Evolutionary conservation across 2,113 vertebrate genomes (phyloP).

Genomic region (Pseudopipra pipra): DNA sequence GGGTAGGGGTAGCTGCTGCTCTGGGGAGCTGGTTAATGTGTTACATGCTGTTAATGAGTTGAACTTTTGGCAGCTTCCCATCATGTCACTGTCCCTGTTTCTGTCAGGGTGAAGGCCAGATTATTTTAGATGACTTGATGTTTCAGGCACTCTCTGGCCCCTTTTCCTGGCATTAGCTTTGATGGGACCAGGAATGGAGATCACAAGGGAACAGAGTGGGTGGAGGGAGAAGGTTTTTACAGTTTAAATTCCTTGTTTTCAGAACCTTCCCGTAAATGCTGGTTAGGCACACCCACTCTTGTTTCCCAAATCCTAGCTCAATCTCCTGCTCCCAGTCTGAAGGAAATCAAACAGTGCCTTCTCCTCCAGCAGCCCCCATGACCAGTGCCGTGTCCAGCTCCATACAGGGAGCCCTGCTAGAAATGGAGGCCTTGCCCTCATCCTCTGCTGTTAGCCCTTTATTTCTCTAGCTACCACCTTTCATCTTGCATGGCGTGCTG

Average conservation of each 20-base stretch:
- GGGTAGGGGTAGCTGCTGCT: not conserved
- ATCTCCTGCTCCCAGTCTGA: not conserved
- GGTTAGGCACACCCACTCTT: not conserved
- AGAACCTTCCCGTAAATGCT: not conserved
- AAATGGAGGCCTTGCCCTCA: not conserved
- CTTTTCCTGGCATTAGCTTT: not conserved
- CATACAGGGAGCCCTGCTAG: not conserved
- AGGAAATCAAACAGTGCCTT: not conserved
- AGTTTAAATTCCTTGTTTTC: not conserved
- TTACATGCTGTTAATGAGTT: conserved; percentile 32
- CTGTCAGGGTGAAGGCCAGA: conserved; percentile 33
- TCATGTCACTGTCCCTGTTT: conserved; percentile 43
- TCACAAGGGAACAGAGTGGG: not conserved
- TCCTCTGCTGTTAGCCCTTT: not conserved
- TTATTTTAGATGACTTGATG: not conserved
- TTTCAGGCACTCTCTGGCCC: not conserved
- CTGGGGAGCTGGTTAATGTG: conserved; percentile 39
- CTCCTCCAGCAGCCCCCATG: not conserved
- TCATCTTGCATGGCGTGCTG: not conserved
- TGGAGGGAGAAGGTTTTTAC: not conserved
- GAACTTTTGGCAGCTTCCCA: conserved; percentile 23
- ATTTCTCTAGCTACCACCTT: not conserved
- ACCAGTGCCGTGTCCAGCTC: not conserved
- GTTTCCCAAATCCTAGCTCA: not conserved
- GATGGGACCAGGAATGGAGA: not conserved